Base-by-base conservation (phyloP, 2,888 invertebrate species). In the Metalampra italica region DNA sequence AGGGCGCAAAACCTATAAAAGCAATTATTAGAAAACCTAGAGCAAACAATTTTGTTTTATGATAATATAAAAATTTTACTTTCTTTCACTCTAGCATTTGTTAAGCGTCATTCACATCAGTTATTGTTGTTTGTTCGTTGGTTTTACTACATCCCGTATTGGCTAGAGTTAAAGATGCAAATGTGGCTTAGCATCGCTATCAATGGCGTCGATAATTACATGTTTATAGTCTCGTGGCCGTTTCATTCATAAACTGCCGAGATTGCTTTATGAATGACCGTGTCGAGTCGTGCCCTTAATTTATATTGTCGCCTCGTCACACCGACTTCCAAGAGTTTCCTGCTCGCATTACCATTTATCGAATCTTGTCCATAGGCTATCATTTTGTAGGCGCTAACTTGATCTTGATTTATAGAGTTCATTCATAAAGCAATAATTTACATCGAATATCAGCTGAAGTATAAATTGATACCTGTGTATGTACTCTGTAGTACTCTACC, bases 201-300 rank as follows among this genome's bases (percentile, higher is more conserved):
- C 78, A 74, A 75, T 75, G 74, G 78, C 77, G 80, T 70, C 77
- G 69, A 75, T 82, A 85, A 84, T 86, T 82, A 79, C 72, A 75
- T 73, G 74, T 70, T 76, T 74, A 69, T 68, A 67, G 62, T 59
- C 65, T 62, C 58, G 65, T 59, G 71, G 71, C 68, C 68, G 75
- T 75, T 83, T 81, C 88, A 89, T 89, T 89, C 88, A 89, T 85
- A 86, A 88, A 81, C 78, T 78, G 79, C 74, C 73, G 63, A 75
- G 74, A 78, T 74, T 73, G 67, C 72, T 74, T 85, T 82, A 82
- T 88, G 87, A 87, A 88, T 88, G 87, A 75, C 75, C 66, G 71
- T 69, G 43, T 69, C 68, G 63, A 9, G 64, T 61, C 70, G 68
- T 75, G 77, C 69, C 70, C 75, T 82, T 84, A 79, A 82, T 81